These are phyloP conservation scores for Eudemis profundana DNA, from an alignment of 2,888 invertebrate species.

Conservation along the genomic window DNA sequence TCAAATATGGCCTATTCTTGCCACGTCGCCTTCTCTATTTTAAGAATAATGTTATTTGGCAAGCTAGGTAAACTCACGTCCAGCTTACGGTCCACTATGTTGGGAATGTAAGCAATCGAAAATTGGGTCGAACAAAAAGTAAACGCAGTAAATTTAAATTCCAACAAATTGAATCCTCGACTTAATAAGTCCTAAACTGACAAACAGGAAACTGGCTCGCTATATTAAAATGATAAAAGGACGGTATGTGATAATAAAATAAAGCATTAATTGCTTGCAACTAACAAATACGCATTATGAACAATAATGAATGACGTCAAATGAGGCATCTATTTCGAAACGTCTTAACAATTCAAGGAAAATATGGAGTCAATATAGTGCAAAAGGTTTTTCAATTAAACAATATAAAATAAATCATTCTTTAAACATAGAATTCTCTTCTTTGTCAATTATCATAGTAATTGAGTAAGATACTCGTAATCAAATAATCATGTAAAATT, in stretches of 20 bases:
- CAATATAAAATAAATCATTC: too few relatives aligned
- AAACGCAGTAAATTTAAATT: constrained; percentile 5
- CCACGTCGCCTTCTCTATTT: too few relatives aligned
- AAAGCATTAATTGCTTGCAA: background rate
- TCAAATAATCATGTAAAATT: too few relatives aligned
- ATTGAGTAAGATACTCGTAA: too few relatives aligned
- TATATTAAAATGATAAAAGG: constrained; percentile 24
- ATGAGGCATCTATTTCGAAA: background rate
- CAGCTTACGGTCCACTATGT: background rate
- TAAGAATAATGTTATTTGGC: background rate
- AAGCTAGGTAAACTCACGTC: background rate
- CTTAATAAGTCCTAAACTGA: constrained; percentile 18
- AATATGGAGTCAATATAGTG: background rate
- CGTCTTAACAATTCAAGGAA: background rate
- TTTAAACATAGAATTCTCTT: too few relatives aligned
- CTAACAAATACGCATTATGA: constrained; percentile 3
- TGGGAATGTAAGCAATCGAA: background rate
- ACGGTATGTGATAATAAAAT: constrained; percentile 7
- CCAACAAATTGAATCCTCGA: constrained; percentile 6
- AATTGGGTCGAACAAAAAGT: background rate
- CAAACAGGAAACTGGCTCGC: constrained; percentile 30
- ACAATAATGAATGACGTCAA: background rate
- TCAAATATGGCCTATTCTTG: too few relatives aligned
- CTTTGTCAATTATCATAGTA: too few relatives aligned
- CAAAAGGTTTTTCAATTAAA: too few relatives aligned